Conservation (phyloP, 2,888 invertebrate species). For the Cremastinae sp. region DNA sequence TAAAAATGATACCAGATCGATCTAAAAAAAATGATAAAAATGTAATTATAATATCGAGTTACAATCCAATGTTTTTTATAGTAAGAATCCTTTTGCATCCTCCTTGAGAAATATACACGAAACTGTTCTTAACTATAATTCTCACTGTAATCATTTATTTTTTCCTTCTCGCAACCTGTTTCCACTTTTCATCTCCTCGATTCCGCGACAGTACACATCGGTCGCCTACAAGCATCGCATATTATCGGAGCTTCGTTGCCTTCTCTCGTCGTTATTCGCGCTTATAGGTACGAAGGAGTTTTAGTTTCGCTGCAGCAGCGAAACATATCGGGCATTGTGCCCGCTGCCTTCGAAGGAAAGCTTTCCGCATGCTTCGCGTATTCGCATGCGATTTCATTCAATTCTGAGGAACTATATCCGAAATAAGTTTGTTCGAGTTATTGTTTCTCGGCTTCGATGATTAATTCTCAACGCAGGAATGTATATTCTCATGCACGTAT, state of each 20-base stretch:
- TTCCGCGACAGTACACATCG: background rate
- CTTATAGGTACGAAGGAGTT: slow-evolving; percentile 33
- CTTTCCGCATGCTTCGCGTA: slow-evolving; percentile 14
- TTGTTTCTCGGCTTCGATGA: too few relatives aligned
- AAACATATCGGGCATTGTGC: slow-evolving; percentile 45
- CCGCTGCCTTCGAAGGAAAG: too few relatives aligned
- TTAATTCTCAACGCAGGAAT: background rate
- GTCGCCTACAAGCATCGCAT: slow-evolving; percentile 1
- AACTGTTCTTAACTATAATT: too few relatives aligned
- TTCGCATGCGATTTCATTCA: slow-evolving; percentile 32
- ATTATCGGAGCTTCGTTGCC: slow-evolving; percentile 2
- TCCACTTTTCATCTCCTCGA: background rate
- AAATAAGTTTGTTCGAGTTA: too few relatives aligned
- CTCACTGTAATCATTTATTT: too few relatives aligned
- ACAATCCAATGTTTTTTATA: too few relatives aligned
- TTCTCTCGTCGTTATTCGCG: slow-evolving; percentile 13
- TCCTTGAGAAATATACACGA: too few relatives aligned
- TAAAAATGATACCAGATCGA: too few relatives aligned
- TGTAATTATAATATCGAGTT: too few relatives aligned
- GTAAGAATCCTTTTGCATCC: too few relatives aligned
- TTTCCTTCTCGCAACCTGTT: background rate
- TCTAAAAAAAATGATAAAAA: too few relatives aligned
- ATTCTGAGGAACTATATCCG: background rate
- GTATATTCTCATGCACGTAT: background rate
- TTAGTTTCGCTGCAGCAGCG: slow-evolving; percentile 22